Percentiles rank a stretch among this genome's conserved stretches.
phyloP scores from a whole-genome alignment of 2,888 invertebrate genomes.

The Choreutis nemorana region DNA sequence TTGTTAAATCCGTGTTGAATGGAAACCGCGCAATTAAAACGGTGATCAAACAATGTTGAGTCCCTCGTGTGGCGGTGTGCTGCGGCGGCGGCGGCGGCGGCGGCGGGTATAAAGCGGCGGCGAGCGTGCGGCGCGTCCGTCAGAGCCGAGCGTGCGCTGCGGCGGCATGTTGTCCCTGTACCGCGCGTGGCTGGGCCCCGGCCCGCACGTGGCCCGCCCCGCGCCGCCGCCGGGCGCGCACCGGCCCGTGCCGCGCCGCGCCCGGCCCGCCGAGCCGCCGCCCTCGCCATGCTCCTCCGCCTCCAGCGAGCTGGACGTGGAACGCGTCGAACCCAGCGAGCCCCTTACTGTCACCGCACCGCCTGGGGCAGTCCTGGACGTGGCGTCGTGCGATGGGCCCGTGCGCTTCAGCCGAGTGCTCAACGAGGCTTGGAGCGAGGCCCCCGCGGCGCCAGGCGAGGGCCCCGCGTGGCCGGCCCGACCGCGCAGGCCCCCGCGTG shows the following conservation, averaged over 20 bases:
- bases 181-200: slow-evolving; percentile 61
- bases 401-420: slow-evolving; percentile 84
- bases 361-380: slow-evolving; percentile 73
- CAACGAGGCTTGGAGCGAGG: slow-evolving; percentile 77
- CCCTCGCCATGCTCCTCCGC: slow-evolving; percentile 37
- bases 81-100: no score
- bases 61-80: no score
- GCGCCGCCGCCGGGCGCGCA: slow-evolving; percentile 58
- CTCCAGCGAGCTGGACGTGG: slow-evolving; percentile 54
- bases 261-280: slow-evolving; percentile 38
- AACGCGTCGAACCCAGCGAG: slow-evolving; percentile 36
- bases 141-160: slow-evolving; percentile 23
- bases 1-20: no score
- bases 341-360: slow-evolving; percentile 21
- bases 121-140: slow-evolving; percentile 12
- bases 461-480: slow-evolving; percentile 87
- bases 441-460: no score
- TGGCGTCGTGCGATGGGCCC: slow-evolving; percentile 93
- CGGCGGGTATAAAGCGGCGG: slow-evolving; percentile 25
- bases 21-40: slow-evolving; percentile 1
- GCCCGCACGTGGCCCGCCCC: slow-evolving; percentile 50
- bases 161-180: slow-evolving; percentile 54
- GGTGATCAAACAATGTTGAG: slow-evolving; percentile 2
- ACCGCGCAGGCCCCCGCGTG: slow-evolving; percentile 77
- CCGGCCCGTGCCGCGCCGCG: slow-evolving; percentile 46